Evolutionary conservation across 1,140 invertebrate species (phyloP), one percentile per base, ranked within the genome.

Genomic region (Sesamia nonagrioides): DNA sequence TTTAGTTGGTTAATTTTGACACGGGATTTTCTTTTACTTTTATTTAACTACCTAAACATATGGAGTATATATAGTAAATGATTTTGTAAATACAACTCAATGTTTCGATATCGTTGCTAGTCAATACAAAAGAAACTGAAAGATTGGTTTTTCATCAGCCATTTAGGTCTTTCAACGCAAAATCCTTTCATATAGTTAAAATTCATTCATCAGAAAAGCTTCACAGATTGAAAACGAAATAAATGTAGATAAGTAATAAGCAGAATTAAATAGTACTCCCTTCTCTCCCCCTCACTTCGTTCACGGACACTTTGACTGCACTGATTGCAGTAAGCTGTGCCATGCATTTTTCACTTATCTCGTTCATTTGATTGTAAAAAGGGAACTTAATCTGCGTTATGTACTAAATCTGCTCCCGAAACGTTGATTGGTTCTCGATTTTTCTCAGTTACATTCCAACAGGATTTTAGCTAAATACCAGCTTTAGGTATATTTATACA

Each of bases 311-410:
- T 68, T 40, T 68, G 18, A 0, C 63, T 48, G 63, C 63, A 27
- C 40, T 68, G 63, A 68, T 68, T 48, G 61, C 61, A 61, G 35
- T 61, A 35, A 61, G 27, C 58, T 2, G 56, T 60, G 21, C 58
- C 15, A 21, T 58, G 54, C 54, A 58, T 58, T 68, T 45, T 45
- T 68, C 63, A 68, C 63, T 68, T 27, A 68, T 21, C 40, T 17
- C 42, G 63, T 68, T 40, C 63, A 68, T 68, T 68, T 68, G 63
- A 68, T 48, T 68, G 42, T 68, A 48, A 68, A 68, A 68, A 68
- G 40, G 15, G 11, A 68, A 68, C 40, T 45, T 40, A 48, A 68
- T 68, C 63, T 68, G 17, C 60, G 54, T 27, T 37, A 61, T 68
- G 33, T 9, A 45, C 18, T 45, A 6, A 6, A 68, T n/a, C 33